A percentile compares a stretch with the other conserved stretches of the same genome.
phyloP scores from a whole-genome alignment of 2,797 vertebrate species.

The Poeciliopsis paucimaculata region DNA sequence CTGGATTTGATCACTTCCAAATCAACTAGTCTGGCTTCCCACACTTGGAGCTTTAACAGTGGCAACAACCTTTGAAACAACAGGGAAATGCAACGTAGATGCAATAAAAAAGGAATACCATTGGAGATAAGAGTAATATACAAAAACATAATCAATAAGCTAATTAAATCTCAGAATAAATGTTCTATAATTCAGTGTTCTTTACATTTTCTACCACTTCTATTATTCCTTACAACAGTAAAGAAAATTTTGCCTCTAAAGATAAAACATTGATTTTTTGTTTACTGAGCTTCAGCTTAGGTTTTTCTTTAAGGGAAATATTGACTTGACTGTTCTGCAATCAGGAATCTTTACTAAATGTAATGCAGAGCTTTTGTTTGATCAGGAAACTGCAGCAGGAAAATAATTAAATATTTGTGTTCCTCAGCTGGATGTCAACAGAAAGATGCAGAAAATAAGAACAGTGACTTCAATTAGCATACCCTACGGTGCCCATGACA shows the following conservation, averaged over 20 bases:
- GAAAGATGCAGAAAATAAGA: slow-evolving; percentile 23
- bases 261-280: background rate
- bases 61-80: background rate
- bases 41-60: background rate
- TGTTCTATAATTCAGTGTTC: background rate
- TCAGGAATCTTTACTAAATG: background rate
- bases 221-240: background rate
- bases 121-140: background rate
- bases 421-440: slow-evolving; percentile 3
- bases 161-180: background rate
- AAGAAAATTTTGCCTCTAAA: background rate
- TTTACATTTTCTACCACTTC: background rate
- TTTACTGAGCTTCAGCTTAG: background rate
- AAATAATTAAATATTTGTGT: background rate
- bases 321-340: background rate
- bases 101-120: background rate
- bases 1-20: background rate
- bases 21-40: background rate
- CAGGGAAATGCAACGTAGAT: background rate
- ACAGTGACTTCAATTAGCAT: slow-evolving; percentile 38
- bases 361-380: slow-evolving; percentile 1
- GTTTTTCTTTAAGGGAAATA: background rate
- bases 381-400: slow-evolving; percentile 8
- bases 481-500: background rate
- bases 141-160: background rate